Percentiles rank a stretch among this genome's conserved stretches.
Conservation (phyloP, 1,140 invertebrate genomes). For the Drosophila seguyi region DNA sequence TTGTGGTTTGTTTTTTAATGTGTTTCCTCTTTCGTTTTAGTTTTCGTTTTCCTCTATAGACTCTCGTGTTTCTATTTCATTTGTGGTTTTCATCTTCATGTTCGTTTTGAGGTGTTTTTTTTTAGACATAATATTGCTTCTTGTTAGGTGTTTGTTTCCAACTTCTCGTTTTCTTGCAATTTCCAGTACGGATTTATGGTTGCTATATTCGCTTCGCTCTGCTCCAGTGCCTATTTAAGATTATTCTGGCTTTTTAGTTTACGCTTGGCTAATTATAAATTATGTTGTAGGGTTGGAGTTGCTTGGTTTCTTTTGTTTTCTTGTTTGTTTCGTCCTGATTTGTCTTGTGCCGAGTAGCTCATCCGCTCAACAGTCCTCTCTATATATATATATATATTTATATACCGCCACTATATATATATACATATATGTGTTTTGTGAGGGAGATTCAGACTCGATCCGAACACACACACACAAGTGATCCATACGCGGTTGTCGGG, state of each 20-base stretch:
- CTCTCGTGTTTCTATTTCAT: constrained; percentile 13
- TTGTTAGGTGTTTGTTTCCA: constrained; percentile 39
- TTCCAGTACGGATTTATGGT: constrained; percentile 20
- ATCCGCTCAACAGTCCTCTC: neutral
- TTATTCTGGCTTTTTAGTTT: constrained; percentile 48
- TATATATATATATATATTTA: constrained; percentile 9
- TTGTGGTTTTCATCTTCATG: constrained; percentile 31
- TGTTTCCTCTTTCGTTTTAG: constrained; percentile 16
- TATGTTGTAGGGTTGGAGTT: constrained; percentile 60
- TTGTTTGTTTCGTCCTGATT: constrained; percentile 38
- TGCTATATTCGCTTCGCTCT: constrained; percentile 13
- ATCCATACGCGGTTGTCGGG: constrained; percentile 2
- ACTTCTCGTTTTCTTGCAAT: constrained; percentile 14
- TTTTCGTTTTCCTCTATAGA: constrained; percentile 1
- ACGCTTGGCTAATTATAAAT: constrained; percentile 77
- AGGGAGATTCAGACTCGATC: constrained; percentile 20
- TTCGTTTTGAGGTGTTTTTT: constrained; percentile 28
- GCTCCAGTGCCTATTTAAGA: constrained; percentile 37
- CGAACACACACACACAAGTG: constrained; percentile 44
- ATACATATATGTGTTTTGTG: neutral
- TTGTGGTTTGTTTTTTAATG: constrained; percentile 16
- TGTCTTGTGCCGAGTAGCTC: constrained; percentile 25
- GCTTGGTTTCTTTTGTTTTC: constrained; percentile 22
- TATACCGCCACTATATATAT: constrained; percentile 21
- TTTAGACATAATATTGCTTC: constrained; percentile 44